These are phyloP conservation scores for Naja naja DNA, from an alignment of 2,113 vertebrate species.

Conservation along the genomic window DNA sequence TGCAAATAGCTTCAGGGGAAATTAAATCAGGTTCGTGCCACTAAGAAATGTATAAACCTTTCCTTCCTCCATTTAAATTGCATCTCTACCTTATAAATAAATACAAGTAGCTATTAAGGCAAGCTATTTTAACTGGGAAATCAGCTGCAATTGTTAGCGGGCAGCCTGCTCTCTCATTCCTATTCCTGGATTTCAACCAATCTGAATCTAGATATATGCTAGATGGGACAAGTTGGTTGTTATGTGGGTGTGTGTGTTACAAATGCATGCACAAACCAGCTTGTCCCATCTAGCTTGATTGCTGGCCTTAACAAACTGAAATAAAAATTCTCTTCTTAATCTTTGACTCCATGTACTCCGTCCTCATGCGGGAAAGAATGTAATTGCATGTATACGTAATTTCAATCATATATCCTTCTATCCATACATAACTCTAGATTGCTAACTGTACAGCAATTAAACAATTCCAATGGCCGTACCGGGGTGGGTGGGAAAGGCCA, in stretches of 20 bases:
- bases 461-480: background rate
- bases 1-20: background rate
- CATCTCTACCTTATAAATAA: background rate
- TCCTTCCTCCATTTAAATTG: background rate
- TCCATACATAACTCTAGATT: background rate
- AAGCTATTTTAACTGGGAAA: background rate
- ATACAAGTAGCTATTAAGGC: background rate
- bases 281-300: background rate
- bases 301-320: background rate
- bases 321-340: background rate
- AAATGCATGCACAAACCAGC: background rate
- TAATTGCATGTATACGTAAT: background rate
- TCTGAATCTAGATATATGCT: background rate
- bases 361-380: background rate
- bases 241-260: background rate
- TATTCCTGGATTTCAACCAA: background rate
- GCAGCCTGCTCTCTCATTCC: background rate
- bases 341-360: background rate
- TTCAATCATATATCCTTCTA: background rate
- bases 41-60: background rate
- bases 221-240: no score
- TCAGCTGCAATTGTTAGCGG: background rate
- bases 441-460: background rate
- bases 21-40: background rate
- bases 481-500: accelerated